Evolutionary conservation across 2,888 invertebrate species (phyloP).

Genomic region (Ellobium chinense): DNA sequence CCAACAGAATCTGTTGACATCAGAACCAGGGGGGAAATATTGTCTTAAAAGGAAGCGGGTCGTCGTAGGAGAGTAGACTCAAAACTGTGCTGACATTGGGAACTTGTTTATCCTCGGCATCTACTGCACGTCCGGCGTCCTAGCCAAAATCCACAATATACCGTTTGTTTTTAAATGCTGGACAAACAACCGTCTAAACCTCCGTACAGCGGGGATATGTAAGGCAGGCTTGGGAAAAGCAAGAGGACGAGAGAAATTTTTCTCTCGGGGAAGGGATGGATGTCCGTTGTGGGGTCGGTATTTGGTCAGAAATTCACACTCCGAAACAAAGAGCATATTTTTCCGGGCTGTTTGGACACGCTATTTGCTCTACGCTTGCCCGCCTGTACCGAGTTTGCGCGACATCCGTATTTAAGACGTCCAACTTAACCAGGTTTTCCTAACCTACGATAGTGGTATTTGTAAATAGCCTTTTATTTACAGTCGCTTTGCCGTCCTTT

Average conservation of each 20-base stretch:
- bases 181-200: neutral
- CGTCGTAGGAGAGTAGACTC: constrained; percentile 16
- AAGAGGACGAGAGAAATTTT: neutral
- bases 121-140: constrained; percentile 1
- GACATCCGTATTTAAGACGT: neutral
- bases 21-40: constrained; percentile 22
- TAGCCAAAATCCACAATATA: constrained; percentile 23
- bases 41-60: constrained; percentile 24
- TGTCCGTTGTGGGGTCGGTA: constrained; percentile 12
- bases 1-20: constrained; percentile 38
- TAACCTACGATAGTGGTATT: constrained; percentile 5
- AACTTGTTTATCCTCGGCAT: constrained; percentile 22
- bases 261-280: neutral
- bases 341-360: constrained; percentile 1
- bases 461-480: neutral
- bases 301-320: constrained; percentile 39
- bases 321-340: constrained; percentile 35
- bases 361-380: neutral
- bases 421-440: constrained; percentile 14
- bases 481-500: too few species aligned
- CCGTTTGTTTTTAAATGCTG: constrained; percentile 35
- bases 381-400: neutral
- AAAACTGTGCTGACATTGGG: constrained; percentile 10
- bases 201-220: constrained; percentile 24
- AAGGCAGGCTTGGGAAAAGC: neutral